Conservation (phyloP, 2,888 invertebrate genomes). For the Tethea ocularis region DNA sequence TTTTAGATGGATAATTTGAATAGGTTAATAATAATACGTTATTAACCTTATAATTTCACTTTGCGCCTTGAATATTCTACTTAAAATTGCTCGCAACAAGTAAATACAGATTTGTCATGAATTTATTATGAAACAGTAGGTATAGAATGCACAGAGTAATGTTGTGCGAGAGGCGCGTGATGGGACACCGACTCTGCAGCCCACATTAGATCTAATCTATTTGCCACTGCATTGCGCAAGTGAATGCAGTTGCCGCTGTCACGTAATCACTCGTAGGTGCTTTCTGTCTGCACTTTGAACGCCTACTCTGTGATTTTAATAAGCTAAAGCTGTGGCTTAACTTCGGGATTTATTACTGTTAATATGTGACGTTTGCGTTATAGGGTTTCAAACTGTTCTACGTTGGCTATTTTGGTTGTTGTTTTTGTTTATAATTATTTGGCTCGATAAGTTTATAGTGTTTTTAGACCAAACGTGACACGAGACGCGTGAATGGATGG, state of each 20-base stretch:
- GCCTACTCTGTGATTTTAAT: slow-evolving; percentile 4
- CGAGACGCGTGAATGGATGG: no score
- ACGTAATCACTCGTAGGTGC: slow-evolving; percentile 25
- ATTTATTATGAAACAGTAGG: slow-evolving; percentile 2
- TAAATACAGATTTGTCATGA: background rate
- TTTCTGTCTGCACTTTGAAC: slow-evolving; percentile 23
- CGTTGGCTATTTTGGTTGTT: no score
- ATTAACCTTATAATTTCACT: no score
- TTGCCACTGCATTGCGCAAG: slow-evolving; percentile 37
- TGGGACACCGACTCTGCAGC: slow-evolving; percentile 8
- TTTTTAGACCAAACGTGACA: no score
- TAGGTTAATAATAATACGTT: no score
- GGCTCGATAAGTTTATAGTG: no score
- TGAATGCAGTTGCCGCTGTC: slow-evolving; percentile 11
- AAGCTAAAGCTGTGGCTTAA: background rate
- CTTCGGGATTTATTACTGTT: no score
- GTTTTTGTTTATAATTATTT: no score
- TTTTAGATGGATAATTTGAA: no score
- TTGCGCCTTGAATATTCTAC: no score
- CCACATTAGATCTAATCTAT: slow-evolving; percentile 31
- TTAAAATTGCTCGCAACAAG: background rate
- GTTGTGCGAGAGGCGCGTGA: background rate
- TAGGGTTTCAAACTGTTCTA: no score
- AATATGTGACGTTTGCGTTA: background rate
- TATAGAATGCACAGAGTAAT: background rate